phyloP scores from a whole-genome alignment of 2,888 invertebrate species.

The Calliscelio sp. region DNA sequence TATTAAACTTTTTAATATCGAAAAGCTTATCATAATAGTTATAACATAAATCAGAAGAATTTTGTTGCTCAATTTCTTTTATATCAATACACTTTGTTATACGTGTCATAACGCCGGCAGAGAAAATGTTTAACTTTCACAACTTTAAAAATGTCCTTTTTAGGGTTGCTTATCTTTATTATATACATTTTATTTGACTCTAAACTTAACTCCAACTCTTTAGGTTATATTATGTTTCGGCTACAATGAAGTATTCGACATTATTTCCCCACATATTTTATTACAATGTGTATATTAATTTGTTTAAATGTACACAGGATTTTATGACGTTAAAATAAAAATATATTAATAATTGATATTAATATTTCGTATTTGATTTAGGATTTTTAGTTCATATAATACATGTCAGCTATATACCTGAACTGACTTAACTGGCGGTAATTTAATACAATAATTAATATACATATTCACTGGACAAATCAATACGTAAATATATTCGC shows the following conservation, averaged over 20 bases:
- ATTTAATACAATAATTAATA: too few relatives aligned
- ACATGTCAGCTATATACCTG: too few relatives aligned
- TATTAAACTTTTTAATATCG: conserved; percentile 30
- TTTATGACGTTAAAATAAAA: not conserved
- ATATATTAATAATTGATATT: not conserved
- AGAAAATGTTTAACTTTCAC: conserved; percentile 59
- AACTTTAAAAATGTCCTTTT: conserved; percentile 63
- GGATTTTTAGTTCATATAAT: too few relatives aligned
- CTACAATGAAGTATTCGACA: conserved; percentile 33
- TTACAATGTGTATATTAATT: not conserved
- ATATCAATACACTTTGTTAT: conserved; percentile 58
- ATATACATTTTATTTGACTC: conserved; percentile 63
- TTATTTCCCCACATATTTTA: conserved; percentile 10
- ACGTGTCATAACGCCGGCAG: conserved; percentile 40
- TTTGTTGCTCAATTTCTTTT: conserved; percentile 56
- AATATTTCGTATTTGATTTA: too few relatives aligned
- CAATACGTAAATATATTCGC: too few relatives aligned
- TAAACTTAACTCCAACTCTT: conserved; percentile 59
- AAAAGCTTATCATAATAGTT: conserved; percentile 47
- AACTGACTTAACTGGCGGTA: too few relatives aligned
- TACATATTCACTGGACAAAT: too few relatives aligned
- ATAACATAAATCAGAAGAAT: conserved; percentile 47
- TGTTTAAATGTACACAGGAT: not conserved
- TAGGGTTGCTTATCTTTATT: conserved; percentile 67
- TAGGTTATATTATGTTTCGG: conserved; percentile 46